Evolutionary conservation across 2,113 vertebrate species (phyloP), one percentile per base, ranked within the genome.

Genomic region (Lates calcarifer): DNA sequence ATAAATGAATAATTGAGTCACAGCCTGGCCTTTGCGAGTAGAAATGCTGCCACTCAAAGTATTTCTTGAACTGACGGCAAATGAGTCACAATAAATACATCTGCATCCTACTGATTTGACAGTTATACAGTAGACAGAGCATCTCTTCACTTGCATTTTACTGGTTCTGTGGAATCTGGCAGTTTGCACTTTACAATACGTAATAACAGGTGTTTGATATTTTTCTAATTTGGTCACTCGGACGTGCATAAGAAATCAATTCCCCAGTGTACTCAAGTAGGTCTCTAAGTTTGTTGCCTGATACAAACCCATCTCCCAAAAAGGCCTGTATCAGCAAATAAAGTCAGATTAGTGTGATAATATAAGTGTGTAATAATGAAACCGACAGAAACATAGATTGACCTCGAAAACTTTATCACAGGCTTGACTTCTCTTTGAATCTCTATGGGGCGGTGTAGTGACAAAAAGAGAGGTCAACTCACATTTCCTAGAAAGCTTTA

Each of bases 401-500:
- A n/a, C n/a, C n/a, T n/a, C n/a, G 15, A 28, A 15, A 24, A 55
- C 15, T 31, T 47, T 22, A 56, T 55, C 31, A 29, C 22, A 9
- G 37, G 49, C 49, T 1, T 3, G 12, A 24, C 43, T 61, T 51
- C 13, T 63, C 53, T 69, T 66, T 77, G 76, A 84, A 49, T 68
- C 20, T 61, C 13, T 31, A 31, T 26, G 22, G 55, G 65, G 31
- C 29, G 47, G 65, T 28, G 39, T 15, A 14, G 28, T 5, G 60
- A 87, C 68, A 74, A 77, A 74, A 77, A 69, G 4, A 61, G 72
- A 73, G 84, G 90, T 87, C 84, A 87, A 79, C 77, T 87, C 67
- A 45, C 70, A 29, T 79, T 91, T 91, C 86, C 88, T 90, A 76
- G 88, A 91, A 87, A 91, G 90, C 88, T 85, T 74, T 67, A 81